Evolutionary conservation across 2,888 invertebrate genomes (phyloP).

Genomic region (Lithophane ornitopus): DNA sequence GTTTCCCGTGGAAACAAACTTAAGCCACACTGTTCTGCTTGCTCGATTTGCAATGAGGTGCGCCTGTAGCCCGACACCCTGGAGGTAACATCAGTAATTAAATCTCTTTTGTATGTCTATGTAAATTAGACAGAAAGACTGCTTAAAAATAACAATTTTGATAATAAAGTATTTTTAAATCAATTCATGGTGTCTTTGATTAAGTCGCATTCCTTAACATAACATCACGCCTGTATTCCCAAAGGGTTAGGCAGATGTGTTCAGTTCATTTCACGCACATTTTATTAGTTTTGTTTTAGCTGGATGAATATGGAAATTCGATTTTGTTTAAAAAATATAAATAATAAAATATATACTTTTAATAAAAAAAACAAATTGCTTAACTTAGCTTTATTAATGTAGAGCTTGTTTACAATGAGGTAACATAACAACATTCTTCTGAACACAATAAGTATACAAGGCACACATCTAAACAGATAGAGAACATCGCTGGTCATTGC

Average conservation of each 20-base stretch:
- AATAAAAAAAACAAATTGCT: constrained; percentile 17
- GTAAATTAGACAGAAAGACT: constrained; percentile 68
- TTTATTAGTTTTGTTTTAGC: no score
- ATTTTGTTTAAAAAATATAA: no score
- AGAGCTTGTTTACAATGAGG: constrained; percentile 75
- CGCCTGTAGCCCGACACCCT: background rate
- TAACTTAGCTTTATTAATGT: constrained; percentile 61
- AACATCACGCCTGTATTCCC: background rate
- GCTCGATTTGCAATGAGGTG: constrained; percentile 23
- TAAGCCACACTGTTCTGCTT: constrained; percentile 24
- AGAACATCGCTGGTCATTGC: constrained; percentile 30
- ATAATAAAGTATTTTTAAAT: constrained; percentile 68
- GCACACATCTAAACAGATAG: constrained; percentile 69
- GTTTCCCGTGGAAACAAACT: constrained; percentile 48
- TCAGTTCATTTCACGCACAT: background rate
- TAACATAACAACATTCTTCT: constrained; percentile 75
- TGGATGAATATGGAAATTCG: background rate
- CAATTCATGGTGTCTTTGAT: constrained; percentile 22
- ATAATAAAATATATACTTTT: background rate
- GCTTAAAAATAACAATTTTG: constrained; percentile 69
- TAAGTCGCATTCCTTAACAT: background rate
- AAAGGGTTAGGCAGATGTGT: no score
- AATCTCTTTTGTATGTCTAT: constrained; percentile 46
- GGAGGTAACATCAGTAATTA: constrained; percentile 21
- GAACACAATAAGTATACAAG: constrained; percentile 74